phyloP scores from a whole-genome alignment of 2,797 vertebrate species.

The Otus scops region DNA sequence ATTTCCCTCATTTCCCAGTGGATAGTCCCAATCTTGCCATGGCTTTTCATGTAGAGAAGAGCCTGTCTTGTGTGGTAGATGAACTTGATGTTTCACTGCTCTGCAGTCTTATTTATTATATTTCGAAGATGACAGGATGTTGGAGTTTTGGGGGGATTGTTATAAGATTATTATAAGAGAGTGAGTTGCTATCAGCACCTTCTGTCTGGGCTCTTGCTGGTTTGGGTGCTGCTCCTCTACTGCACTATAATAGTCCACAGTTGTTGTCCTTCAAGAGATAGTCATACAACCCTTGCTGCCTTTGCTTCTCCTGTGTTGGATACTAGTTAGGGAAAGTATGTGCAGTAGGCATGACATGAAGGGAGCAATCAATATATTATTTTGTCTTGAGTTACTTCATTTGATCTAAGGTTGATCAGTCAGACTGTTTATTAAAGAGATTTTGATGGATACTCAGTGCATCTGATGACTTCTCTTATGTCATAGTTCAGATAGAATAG shows the following conservation, averaged over 20 bases:
- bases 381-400: background rate
- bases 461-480: background rate
- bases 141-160: background rate
- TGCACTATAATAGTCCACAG: rapidly evolving
- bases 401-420: conserved; percentile 2
- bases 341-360: background rate
- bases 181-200: background rate
- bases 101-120: background rate
- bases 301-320: background rate
- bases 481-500: background rate
- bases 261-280: background rate
- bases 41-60: background rate
- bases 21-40: background rate
- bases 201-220: background rate
- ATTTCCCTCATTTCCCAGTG: background rate
- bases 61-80: background rate
- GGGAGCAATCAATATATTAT: background rate
- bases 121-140: background rate
- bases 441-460: background rate
- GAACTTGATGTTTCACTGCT: background rate
- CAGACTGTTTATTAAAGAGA: background rate
- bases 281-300: background rate
- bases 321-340: background rate
- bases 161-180: too few relatives aligned
- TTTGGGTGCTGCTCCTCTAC: background rate